Evolutionary conservation across 2,113 vertebrate genomes (phyloP), one percentile per base, ranked within the genome.

Genomic region (Indicator indicator): DNA sequence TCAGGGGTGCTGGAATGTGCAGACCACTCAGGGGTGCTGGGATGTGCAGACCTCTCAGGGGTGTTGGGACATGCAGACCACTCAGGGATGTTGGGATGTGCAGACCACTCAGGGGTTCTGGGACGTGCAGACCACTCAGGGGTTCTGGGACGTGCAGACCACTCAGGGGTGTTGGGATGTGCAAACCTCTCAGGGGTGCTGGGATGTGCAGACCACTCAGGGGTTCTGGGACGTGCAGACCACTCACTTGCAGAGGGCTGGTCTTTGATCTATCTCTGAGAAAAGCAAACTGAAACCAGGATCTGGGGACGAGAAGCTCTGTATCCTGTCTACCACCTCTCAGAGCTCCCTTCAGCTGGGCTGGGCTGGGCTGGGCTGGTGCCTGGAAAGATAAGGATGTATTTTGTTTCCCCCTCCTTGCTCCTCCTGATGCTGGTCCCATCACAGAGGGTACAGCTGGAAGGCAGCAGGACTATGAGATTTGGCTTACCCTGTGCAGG

Each of bases 401-500:
- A 1, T 68, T 93, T 77, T 83, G 16, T 3, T 32, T 83, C 32
- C 24, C 5, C 11, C 27, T 58, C 33, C 68, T 36, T 80, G 24
- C 28, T 5, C 46, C 30, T 82, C 33, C n/a, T 71, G 46, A n/a
- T 73, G 23, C 30, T 79, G 28, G 6, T 80, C 40, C 21, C 19
- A 20, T 42, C 17, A 30, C 4, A 9, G 0, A 0, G 17, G 8
- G 7, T 33, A 17, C 15, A 7, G 17, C 18, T 42, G 11, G 0
- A 0, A 20, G 36, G 10, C 42, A 75, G 16, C 40, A 44, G 33
- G 27, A 68, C 64, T 50, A 9, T 2, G 5, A 21, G 40, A 50
- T 88, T 67, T 62, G 33, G 54, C 20, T 75, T 4, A 5, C 16
- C 5, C 9, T 50, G 12, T 52, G 38, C 26, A 62, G 58, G 69